Conservation (phyloP, 2,888 invertebrate genomes). For the Amiota minor region DNA sequence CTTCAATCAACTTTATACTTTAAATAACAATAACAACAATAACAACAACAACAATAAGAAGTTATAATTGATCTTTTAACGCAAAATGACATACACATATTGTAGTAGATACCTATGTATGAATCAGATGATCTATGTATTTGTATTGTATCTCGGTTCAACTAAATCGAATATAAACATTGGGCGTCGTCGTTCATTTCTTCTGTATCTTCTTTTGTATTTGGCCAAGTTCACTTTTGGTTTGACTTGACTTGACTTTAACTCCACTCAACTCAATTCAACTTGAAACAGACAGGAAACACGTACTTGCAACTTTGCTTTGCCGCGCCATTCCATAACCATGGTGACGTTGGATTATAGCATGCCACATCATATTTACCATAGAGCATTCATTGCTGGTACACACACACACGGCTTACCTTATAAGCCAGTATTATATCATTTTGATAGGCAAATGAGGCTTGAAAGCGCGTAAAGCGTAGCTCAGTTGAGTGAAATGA, state of each 20-base stretch:
- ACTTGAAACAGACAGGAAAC: slow-evolving; percentile 53
- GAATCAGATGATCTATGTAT: neutral
- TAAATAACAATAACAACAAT: neutral
- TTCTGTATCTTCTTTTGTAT: slow-evolving; percentile 5
- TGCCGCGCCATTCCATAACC: slow-evolving; percentile 12
- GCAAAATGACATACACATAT: slow-evolving; percentile 15
- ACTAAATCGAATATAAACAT: slow-evolving; percentile 13
- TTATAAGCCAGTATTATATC: slow-evolving; percentile 61
- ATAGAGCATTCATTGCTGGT: neutral
- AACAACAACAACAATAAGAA: neutral
- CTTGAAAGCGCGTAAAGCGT: slow-evolving; percentile 51
- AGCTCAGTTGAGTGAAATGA: slow-evolving; percentile 19
- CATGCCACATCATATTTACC: neutral
- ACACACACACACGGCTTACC: slow-evolving; percentile 38
- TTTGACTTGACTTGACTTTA: neutral
- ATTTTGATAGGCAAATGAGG: slow-evolving; percentile 65
- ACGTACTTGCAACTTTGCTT: slow-evolving; percentile 49
- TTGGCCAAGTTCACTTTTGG: neutral
- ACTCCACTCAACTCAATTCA: neutral
- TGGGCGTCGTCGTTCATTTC: slow-evolving; percentile 20
- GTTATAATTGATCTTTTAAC: slow-evolving; percentile 28
- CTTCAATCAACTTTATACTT: slow-evolving; percentile 12
- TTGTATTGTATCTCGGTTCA: neutral
- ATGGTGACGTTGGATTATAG: neutral
- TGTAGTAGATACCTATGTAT: neutral